Percentiles rank a stretch among this genome's conserved stretches.
phyloP scores from a whole-genome alignment of 2,797 vertebrate genomes.

The Syngnathus acus region DNA sequence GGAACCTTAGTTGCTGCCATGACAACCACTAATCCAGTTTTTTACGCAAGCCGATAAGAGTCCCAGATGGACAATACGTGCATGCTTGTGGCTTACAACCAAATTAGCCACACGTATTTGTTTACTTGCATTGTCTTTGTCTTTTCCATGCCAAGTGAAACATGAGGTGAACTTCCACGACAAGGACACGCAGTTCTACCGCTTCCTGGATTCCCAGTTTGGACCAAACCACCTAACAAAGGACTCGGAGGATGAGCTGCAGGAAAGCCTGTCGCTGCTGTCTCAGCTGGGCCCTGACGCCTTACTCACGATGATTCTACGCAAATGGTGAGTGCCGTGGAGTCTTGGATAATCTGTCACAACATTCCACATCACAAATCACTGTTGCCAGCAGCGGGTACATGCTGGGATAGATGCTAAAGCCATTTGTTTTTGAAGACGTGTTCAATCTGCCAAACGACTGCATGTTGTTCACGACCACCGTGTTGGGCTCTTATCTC shows the following conservation, averaged over 20 bases:
- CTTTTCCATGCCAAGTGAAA: constrained; percentile 70
- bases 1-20: background rate
- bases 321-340: constrained; percentile 79
- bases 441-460: no score
- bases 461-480: no score
- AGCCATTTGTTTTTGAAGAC: no score
- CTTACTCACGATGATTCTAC: constrained; percentile 87
- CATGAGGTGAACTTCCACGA: constrained; percentile 91
- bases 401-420: no score
- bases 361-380: background rate
- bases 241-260: constrained; percentile 83
- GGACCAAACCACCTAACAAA: constrained; percentile 48
- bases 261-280: constrained; percentile 79
- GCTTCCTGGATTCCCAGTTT: constrained; percentile 74
- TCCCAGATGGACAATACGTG: no score
- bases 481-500: no score
- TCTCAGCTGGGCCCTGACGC: constrained; percentile 88
- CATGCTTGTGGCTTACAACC: background rate
- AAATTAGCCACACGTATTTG: background rate
- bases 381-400: no score
- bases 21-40: background rate
- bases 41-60: background rate
- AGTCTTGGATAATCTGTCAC: background rate
- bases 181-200: constrained; percentile 88
- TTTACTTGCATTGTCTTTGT: background rate